phyloP scores from a whole-genome alignment of 2,888 invertebrate genomes.

The Cylindroiulus punctatus region DNA sequence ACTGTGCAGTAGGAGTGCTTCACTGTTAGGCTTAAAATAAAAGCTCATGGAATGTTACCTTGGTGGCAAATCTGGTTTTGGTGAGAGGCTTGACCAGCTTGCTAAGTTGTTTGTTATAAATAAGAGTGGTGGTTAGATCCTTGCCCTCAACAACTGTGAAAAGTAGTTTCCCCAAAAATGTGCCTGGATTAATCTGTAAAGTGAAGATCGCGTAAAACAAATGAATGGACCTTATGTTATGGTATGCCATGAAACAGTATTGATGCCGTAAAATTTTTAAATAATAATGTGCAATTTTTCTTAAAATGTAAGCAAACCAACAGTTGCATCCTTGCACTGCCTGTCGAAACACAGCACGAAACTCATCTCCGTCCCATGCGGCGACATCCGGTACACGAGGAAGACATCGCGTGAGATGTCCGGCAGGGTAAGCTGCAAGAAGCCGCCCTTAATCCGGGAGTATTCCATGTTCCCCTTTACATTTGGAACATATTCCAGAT shows the following conservation, averaged over 20 bases:
- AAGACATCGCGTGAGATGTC: not conserved
- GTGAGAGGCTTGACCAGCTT: not conserved
- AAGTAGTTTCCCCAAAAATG: not conserved
- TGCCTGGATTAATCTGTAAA: not conserved
- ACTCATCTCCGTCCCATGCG: not conserved
- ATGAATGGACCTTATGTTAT: no score
- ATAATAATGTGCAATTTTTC: no score
- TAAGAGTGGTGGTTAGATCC: not conserved
- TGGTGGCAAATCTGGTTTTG: not conserved
- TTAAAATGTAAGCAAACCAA: not conserved
- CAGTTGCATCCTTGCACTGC: not conserved
- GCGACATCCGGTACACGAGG: not conserved
- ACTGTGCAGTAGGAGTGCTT: no score
- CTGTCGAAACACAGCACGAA: conserved; percentile 8
- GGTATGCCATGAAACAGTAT: no score
- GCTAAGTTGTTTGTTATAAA: not conserved
- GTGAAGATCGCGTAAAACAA: no score
- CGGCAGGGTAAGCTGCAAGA: not conserved
- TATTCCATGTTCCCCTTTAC: not conserved
- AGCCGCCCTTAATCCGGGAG: not conserved
- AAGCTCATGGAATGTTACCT: not conserved
- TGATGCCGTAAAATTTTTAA: no score
- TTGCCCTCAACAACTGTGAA: not conserved
- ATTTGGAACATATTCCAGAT: conserved; percentile 22
- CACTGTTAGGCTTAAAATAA: no score